These are phyloP conservation scores for Digitonthophagus gazella DNA, from an alignment of 2,888 invertebrate species.

Conservation along the genomic window DNA sequence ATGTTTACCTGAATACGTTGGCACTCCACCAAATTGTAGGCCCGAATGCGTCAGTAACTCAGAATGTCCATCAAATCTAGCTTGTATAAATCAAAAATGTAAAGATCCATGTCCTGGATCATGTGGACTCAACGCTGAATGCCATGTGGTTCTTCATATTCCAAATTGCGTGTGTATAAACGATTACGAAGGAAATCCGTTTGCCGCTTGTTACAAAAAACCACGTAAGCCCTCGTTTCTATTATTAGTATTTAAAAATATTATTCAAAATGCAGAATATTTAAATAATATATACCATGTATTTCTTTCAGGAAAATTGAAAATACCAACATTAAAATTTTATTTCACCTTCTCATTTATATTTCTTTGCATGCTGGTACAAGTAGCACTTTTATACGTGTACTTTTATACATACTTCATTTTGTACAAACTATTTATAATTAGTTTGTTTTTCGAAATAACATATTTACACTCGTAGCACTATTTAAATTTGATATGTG, in stretches of 20 bases:
- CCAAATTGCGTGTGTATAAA: conserved; percentile 71
- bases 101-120: conserved; percentile 73
- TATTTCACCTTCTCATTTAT: not conserved
- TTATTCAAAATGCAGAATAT: not conserved
- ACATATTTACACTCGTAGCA: conserved; percentile 1
- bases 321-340: not conserved
- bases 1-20: conserved; percentile 70
- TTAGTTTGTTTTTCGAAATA: not conserved
- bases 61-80: conserved; percentile 66
- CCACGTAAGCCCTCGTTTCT: conserved; percentile 54
- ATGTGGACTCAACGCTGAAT: conserved; percentile 69
- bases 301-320: conserved; percentile 1
- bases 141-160: conserved; percentile 72
- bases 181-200: conserved; percentile 67
- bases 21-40: conserved; percentile 67
- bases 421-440: not conserved
- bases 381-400: conserved; percentile 15
- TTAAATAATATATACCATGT: conserved; percentile 2
- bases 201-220: conserved; percentile 57
- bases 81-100: conserved; percentile 71
- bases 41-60: conserved; percentile 74
- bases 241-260: not conserved
- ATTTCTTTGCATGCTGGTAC: conserved; percentile 20
- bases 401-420: not conserved
- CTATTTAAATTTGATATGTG: conserved; percentile 8